Conservation (phyloP, 2,888 invertebrate species). For the Adineta ricciae region DNA sequence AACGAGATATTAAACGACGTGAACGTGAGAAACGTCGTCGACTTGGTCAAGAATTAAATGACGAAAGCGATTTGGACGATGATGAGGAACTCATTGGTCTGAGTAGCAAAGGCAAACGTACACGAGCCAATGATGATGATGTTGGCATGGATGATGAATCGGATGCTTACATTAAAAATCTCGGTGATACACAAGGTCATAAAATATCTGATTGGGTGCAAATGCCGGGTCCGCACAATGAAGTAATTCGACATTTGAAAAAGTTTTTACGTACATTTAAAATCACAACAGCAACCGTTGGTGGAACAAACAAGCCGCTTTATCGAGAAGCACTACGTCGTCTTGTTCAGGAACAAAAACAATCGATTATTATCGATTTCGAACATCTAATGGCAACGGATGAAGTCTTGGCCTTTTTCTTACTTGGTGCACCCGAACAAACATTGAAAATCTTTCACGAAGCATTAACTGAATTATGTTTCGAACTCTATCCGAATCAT, state of each 20-base stretch:
- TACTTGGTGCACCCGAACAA: slow-evolving; percentile 91
- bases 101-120: slow-evolving; percentile 8
- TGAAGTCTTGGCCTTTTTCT: slow-evolving; percentile 84
- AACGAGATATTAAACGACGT: slow-evolving; percentile 70
- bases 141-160: slow-evolving; percentile 50
- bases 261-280: slow-evolving; percentile 76
- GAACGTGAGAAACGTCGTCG: slow-evolving; percentile 67
- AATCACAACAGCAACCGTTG: slow-evolving; percentile 52
- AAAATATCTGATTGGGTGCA: slow-evolving; percentile 88
- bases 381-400: slow-evolving; percentile 74
- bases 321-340: slow-evolving; percentile 82
- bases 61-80: slow-evolving; percentile 23
- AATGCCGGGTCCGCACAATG: slow-evolving; percentile 84
- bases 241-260: slow-evolving; percentile 81
- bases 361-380: slow-evolving; percentile 84
- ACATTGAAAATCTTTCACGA: slow-evolving; percentile 85
- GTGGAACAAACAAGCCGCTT: slow-evolving; percentile 72
- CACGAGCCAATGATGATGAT: slow-evolving; percentile 14
- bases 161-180: slow-evolving; percentile 89
- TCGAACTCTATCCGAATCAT: slow-evolving; percentile 87
- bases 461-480: slow-evolving; percentile 62
- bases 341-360: slow-evolving; percentile 72
- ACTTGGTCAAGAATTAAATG: slow-evolving; percentile 3
- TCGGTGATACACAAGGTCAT: slow-evolving; percentile 92
- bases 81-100: slow-evolving; percentile 1